These are phyloP conservation scores for Drosophila tsacasi DNA, from an alignment of 1,140 invertebrate genomes.

Conservation along the genomic window DNA sequence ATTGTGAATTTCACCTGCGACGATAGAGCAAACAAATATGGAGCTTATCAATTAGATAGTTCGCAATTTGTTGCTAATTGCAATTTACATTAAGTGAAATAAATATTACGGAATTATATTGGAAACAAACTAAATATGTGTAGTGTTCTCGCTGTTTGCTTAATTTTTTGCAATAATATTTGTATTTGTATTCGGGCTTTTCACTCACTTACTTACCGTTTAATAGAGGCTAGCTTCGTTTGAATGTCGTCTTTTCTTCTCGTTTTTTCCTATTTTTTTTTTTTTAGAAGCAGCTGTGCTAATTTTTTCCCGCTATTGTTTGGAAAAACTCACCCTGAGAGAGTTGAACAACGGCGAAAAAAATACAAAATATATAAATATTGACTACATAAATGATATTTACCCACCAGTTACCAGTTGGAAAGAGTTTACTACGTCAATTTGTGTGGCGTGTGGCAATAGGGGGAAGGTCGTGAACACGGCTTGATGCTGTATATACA, in stretches of 20 bases:
- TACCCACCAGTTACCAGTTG: conserved; percentile 40
- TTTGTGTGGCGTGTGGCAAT: conserved; percentile 46
- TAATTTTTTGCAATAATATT: conserved; percentile 77
- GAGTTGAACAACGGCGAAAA: conserved; percentile 29
- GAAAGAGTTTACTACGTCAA: conserved; percentile 51
- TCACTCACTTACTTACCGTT: conserved; percentile 65
- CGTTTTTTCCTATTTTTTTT: conserved; percentile 13
- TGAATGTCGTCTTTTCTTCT: conserved; percentile 29
- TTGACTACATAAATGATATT: conserved; percentile 57
- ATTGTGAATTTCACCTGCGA: conserved; percentile 50
- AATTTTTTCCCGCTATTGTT: conserved; percentile 74
- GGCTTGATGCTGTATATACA: conserved; percentile 7
- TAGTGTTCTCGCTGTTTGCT: conserved; percentile 57
- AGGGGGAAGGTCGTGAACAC: conserved; percentile 38
- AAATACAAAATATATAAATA: conserved; percentile 49
- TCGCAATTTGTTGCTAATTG: conserved; percentile 73
- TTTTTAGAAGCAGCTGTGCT: conserved; percentile 69
- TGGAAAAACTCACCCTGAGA: conserved; percentile 71
- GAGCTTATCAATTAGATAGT: conserved; percentile 67
- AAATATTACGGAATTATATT: conserved; percentile 40
- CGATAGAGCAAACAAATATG: conserved; percentile 39
- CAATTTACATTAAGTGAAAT: conserved; percentile 59
- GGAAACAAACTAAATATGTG: conserved; percentile 37
- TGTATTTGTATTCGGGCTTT: conserved; percentile 51
- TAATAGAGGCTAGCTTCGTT: conserved; percentile 18